Base-by-base conservation (phyloP, 2,113 vertebrate genomes). In the Rutilus rutilus region DNA sequence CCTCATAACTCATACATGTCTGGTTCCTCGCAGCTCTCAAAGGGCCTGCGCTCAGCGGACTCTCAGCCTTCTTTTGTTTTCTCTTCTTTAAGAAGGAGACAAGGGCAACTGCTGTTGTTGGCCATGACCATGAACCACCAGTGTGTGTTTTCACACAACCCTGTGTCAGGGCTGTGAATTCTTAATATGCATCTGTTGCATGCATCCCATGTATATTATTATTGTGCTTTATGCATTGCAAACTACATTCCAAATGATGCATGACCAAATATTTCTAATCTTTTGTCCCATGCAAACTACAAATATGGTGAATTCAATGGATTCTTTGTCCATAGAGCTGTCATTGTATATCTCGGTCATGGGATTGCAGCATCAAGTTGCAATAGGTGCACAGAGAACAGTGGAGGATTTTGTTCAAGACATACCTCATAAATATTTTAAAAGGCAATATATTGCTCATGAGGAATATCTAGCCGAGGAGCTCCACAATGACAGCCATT, bases 1-100 rank as follows among this genome's bases (percentile, higher is more conserved):
- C 79, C 76, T 87, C 88, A 89, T 89, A 87, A 88, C 82, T 89
- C 88, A 90, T 84, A 82, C 86, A 85, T 89, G 88, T 90, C 88
- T 89, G 50, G 21, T 85, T 83, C 59, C 73, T 80, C 60, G 23
- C 77, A 30, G 82, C 45, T 75, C 82, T 30, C 82, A 82, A 59
- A 60, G 39, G 85, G 85, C 82, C 67, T 42, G 39, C 2, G 25
- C 79, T 21, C 57, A 54, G 85, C 82, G 73, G 74, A 85, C 84
- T 83, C 85, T 78, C 78, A 69, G 88, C 86, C 86, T 69, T 82
- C 85, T 62, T 87, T 89, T 89, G 87, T 88, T 76, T 83, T 30
- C 67, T 39, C 75, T 59, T 75, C 86, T 78, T 81, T 59, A 87
- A 84, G 78, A 82, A 85, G 65, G 54, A 86, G 78, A 78, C 57